A percentile compares a stretch with the other conserved stretches of the same genome.
Evolutionary conservation across 2,113 vertebrate species (phyloP).

Genomic region (Heterocephalus glaber): DNA sequence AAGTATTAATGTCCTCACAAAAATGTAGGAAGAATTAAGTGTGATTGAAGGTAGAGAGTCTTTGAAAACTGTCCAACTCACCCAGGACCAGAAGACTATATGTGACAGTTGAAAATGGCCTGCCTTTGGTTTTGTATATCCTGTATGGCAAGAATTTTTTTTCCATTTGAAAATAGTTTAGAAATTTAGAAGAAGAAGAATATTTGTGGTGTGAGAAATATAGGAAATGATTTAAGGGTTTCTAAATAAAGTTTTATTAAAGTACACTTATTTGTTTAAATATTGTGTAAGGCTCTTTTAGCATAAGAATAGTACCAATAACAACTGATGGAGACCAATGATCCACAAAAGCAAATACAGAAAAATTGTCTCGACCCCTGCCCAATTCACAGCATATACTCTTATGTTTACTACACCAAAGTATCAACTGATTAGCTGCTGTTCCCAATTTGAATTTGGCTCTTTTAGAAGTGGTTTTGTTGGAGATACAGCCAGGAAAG

Average conservation of each 20-base stretch:
- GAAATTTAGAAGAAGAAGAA: background rate
- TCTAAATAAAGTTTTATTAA: background rate
- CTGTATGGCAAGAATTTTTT: background rate
- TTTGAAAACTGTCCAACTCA: background rate
- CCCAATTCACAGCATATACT: background rate
- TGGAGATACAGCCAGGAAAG: background rate
- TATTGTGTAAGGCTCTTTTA: background rate
- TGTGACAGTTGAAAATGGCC: background rate
- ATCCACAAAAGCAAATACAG: background rate
- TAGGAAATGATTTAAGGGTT: background rate
- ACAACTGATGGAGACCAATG: background rate
- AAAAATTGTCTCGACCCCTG: background rate
- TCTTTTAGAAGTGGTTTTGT: background rate
- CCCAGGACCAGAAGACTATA: background rate
- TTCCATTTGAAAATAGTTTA: background rate
- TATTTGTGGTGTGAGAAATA: background rate
- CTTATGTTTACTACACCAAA: background rate
- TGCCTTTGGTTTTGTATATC: background rate
- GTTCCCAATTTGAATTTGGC: background rate
- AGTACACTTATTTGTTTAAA: background rate
- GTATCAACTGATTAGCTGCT: background rate
- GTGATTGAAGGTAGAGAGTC: background rate
- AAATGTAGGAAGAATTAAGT: background rate
- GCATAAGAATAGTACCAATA: background rate
- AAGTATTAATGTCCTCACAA: background rate